Conservation (phyloP, 2,888 invertebrate genomes). For the Neocrepidodera transversa region DNA sequence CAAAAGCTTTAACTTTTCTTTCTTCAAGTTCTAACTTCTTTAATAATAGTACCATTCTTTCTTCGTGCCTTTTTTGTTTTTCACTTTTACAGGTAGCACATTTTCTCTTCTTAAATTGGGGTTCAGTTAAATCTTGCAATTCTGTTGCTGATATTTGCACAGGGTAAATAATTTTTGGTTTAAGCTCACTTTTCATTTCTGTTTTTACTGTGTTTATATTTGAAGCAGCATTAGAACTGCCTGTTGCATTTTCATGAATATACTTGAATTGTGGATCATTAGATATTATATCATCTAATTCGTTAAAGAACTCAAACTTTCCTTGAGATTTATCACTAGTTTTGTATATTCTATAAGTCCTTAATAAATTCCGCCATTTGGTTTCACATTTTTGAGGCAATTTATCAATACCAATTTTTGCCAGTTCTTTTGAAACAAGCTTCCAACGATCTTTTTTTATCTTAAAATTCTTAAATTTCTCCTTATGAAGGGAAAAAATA, state of each 20-base stretch:
- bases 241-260: not conserved
- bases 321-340: conserved; percentile 22
- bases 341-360: conserved; percentile 30
- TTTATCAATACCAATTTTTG: conserved; percentile 33
- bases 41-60: conserved; percentile 30
- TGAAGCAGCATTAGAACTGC: not conserved
- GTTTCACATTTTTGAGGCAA: conserved; percentile 34
- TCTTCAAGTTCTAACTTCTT: conserved; percentile 34
- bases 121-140: not conserved
- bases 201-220: not conserved
- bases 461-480: conserved; percentile 29
- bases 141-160: not conserved
- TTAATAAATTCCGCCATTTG: conserved; percentile 32
- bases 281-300: conserved; percentile 27
- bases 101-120: conserved; percentile 8
- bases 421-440: conserved; percentile 26
- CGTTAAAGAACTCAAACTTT: conserved; percentile 35
- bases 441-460: conserved; percentile 30
- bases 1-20: conserved; percentile 34
- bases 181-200: not conserved
- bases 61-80: conserved; percentile 34
- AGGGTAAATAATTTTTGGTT: not conserved
- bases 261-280: conserved; percentile 30
- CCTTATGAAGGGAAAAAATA: conserved; percentile 30
- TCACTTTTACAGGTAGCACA: conserved; percentile 28